phyloP scores from a whole-genome alignment of 2,888 invertebrate genomes.

The Sarcophaga carnaria region DNA sequence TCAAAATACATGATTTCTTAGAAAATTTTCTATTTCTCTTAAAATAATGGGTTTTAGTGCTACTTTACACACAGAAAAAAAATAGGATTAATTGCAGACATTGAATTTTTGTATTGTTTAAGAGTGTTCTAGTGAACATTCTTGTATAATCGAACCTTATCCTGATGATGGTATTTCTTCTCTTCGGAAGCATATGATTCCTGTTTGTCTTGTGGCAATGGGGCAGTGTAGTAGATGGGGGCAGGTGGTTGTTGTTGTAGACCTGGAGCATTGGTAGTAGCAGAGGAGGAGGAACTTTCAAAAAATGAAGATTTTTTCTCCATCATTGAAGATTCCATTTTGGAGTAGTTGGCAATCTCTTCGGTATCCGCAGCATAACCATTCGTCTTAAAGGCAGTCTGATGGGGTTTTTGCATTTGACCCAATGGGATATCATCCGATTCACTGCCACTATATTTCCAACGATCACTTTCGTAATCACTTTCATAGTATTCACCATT shows the following conservation, averaged over 20 bases:
- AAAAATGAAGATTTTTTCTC: slow-evolving; percentile 78
- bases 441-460: slow-evolving; percentile 86
- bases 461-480: slow-evolving; percentile 88
- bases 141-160: slow-evolving; percentile 78
- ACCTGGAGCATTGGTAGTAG: slow-evolving; percentile 44
- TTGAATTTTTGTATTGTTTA: slow-evolving; percentile 11
- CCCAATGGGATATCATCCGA: slow-evolving; percentile 85
- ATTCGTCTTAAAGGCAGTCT: slow-evolving; percentile 80
- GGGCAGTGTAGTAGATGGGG: slow-evolving; percentile 64
- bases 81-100: slow-evolving; percentile 43
- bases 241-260: slow-evolving; percentile 74
- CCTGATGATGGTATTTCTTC: slow-evolving; percentile 76
- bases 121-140: background rate
- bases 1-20: background rate
- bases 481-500: slow-evolving; percentile 85
- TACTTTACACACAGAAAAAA: slow-evolving; percentile 31
- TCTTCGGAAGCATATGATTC: slow-evolving; percentile 67
- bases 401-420: slow-evolving; percentile 82
- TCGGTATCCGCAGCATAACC: slow-evolving; percentile 89
- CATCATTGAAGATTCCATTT: slow-evolving; percentile 76
- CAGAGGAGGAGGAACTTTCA: slow-evolving; percentile 70
- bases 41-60: slow-evolving; percentile 38
- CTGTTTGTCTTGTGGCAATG: slow-evolving; percentile 64
- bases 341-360: slow-evolving; percentile 83
- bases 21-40: background rate